These are phyloP conservation scores for Lasius fuliginosus DNA, from an alignment of 2,888 invertebrate species.

Conservation along the genomic window DNA sequence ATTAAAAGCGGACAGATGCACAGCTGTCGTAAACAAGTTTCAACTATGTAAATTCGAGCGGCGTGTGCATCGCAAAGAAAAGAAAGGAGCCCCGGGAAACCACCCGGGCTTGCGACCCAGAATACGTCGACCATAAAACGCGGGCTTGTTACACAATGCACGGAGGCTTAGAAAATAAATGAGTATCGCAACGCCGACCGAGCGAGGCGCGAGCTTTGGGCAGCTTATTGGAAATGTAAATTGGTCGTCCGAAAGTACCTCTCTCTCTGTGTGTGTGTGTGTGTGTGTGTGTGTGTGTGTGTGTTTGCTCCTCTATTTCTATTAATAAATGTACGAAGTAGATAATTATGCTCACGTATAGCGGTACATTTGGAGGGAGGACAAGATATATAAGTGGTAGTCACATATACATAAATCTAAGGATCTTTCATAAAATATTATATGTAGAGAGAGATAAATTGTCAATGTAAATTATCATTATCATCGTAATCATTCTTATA, in stretches of 20 bases:
- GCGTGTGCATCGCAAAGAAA: conserved; percentile 12
- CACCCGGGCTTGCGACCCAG: conserved; percentile 25
- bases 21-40: conserved; percentile 22
- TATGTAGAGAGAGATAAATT: not conserved
- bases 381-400: not conserved
- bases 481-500: not conserved
- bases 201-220: conserved; percentile 24
- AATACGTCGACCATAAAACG: conserved; percentile 37
- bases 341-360: not conserved
- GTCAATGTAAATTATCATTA: not conserved
- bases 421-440: not conserved
- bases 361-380: not conserved
- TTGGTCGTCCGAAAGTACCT: conserved; percentile 6
- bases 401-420: not conserved
- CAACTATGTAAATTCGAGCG: conserved; percentile 23
- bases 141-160: conserved; percentile 36
- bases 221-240: conserved; percentile 50
- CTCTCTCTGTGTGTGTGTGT: not conserved
- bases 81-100: not conserved
- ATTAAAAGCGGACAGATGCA: conserved; percentile 23
- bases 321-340: not conserved
- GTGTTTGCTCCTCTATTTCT: not conserved
- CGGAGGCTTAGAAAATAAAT: conserved; percentile 48
- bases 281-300: too few species aligned
- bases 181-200: conserved; percentile 29